Percentiles rank a stretch among this genome's conserved stretches.
Evolutionary conservation across 92 coral and sea anemone genomes (phyloP).

Genomic region (Phenganax stokvisi): DNA sequence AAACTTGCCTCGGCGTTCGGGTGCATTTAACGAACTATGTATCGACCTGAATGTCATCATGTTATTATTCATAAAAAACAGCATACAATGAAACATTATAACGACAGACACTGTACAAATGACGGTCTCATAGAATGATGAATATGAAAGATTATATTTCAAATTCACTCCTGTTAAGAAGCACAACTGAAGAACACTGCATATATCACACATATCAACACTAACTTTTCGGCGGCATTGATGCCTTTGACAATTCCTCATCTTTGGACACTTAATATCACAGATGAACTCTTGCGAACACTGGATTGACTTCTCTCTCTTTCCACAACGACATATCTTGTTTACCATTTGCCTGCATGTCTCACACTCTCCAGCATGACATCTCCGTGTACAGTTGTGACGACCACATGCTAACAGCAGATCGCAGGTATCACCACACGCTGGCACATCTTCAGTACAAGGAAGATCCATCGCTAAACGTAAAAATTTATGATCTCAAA

Average conservation of each 20-base stretch:
- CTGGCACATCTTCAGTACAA: conserved; percentile 86
- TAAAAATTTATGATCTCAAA: too few relatives aligned
- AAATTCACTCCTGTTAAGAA: neutral
- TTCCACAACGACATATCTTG: conserved; percentile 84
- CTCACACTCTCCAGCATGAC: conserved; percentile 86
- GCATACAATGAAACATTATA: too few relatives aligned
- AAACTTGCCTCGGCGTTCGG: too few relatives aligned
- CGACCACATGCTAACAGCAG: conserved; percentile 73
- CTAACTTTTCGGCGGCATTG: conserved; percentile 82
- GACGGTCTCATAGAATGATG: too few relatives aligned
- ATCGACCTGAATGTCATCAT: too few relatives aligned
- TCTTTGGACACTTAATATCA: conserved; percentile 69
- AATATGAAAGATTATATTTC: too few relatives aligned
- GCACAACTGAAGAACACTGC: neutral
- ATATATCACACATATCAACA: neutral
- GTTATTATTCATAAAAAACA: too few relatives aligned
- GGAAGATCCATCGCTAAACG: neutral
- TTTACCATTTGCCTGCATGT: conserved; percentile 79
- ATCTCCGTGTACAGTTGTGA: conserved; percentile 79
- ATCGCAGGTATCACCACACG: conserved; percentile 90
- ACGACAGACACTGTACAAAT: too few relatives aligned
- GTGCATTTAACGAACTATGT: too few relatives aligned
- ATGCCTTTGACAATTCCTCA: conserved; percentile 84
- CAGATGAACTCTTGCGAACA: conserved; percentile 81
- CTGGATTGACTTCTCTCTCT: conserved; percentile 69